Conservation (phyloP, 1,140 invertebrate species). For the Gryon sp. region DNA sequence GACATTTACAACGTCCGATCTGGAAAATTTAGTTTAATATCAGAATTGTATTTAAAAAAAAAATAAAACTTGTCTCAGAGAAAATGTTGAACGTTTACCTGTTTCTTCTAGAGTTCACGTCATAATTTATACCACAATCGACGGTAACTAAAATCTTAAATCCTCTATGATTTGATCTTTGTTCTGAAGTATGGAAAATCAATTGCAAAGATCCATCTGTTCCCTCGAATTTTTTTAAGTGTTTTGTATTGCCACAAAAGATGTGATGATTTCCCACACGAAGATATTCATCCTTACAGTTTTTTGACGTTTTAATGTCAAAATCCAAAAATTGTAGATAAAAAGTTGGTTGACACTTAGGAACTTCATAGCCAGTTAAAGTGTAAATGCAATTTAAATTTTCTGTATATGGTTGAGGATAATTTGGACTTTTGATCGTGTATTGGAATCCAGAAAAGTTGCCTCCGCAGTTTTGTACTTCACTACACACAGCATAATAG, state of each 20-base stretch:
- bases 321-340: conserved; percentile 81
- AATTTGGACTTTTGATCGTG: conserved; percentile 75
- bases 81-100: conserved; percentile 11
- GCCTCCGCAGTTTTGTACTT: conserved; percentile 66
- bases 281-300: conserved; percentile 79
- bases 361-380: conserved; percentile 75
- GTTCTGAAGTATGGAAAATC: conserved; percentile 68
- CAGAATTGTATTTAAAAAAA: no score
- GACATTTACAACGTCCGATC: no score
- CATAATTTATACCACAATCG: conserved; percentile 35
- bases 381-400: conserved; percentile 78
- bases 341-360: conserved; percentile 78
- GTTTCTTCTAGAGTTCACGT: conserved; percentile 7
- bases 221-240: conserved; percentile 77
- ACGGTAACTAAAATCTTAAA: conserved; percentile 78
- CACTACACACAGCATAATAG: conserved; percentile 4
- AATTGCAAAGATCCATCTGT: conserved; percentile 76
- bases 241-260: conserved; percentile 78
- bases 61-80: not conserved
- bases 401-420: conserved; percentile 78
- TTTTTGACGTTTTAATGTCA: conserved; percentile 74
- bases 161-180: conserved; percentile 66
- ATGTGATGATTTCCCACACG: conserved; percentile 73
- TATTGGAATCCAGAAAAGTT: conserved; percentile 70
- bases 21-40: not conserved